Percentiles rank a stretch among this genome's conserved stretches.
Evolutionary conservation across 2,113 vertebrate genomes (phyloP).

Genomic region (Brevimyrus niger): DNA sequence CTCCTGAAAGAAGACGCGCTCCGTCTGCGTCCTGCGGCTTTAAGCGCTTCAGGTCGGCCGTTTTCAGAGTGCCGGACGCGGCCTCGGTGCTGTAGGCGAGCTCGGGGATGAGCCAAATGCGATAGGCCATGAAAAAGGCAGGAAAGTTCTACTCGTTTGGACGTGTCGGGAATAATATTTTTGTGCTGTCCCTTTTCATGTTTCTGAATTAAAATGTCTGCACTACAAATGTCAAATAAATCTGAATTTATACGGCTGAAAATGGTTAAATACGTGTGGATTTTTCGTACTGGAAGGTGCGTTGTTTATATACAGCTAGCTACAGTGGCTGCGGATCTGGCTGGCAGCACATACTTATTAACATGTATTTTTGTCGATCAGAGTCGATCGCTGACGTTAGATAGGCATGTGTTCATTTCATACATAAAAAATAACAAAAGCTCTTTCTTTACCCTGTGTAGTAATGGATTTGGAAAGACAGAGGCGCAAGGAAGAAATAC

Average conservation of each 20-base stretch:
- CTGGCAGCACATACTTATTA: not conserved
- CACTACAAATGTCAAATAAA: not conserved
- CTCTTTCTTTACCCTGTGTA: conserved; percentile 27
- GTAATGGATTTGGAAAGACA: conserved; percentile 78
- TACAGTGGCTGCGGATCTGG: not conserved
- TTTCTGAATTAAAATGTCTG: not conserved
- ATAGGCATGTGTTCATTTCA: not conserved
- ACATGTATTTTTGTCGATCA: not conserved
- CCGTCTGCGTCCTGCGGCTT: not conserved
- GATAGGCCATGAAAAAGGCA: conserved; percentile 16
- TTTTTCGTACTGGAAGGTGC: not conserved
- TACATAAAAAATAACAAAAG: not conserved
- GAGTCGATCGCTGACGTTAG: not conserved
- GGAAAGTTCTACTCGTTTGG: conserved; percentile 7
- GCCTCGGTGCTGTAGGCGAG: not conserved
- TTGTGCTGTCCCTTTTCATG: not conserved
- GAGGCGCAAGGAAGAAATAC: conserved; percentile 90
- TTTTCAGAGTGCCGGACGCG: not conserved
- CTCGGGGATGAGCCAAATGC: not conserved
- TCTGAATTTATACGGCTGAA: not conserved
- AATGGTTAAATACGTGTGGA: not conserved
- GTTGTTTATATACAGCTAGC: conserved; percentile 5
- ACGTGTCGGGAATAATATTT: not conserved
- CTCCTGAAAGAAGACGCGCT: not conserved
- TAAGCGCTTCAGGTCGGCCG: not conserved